Conservation (phyloP, 2,888 invertebrate genomes). For the Acrobasis suavella region DNA sequence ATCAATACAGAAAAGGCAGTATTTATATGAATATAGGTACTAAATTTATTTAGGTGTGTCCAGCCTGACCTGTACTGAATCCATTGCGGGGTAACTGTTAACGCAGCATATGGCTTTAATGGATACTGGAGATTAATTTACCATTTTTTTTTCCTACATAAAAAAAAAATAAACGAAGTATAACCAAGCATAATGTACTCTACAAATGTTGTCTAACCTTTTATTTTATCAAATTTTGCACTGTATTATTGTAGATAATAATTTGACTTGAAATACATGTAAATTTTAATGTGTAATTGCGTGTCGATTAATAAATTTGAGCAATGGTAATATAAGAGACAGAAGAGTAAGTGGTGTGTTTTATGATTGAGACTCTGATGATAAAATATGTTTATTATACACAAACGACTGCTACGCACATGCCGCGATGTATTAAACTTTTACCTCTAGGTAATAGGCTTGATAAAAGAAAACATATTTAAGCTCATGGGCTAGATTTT, state of each 20-base stretch:
- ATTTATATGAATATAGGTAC: too few species aligned
- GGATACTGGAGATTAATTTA: too few species aligned
- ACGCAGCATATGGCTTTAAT: too few species aligned
- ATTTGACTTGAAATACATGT: constrained; percentile 31
- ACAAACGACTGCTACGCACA: constrained; percentile 44
- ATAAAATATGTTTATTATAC: constrained; percentile 66
- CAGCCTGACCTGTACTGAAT: too few species aligned
- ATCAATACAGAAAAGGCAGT: too few species aligned
- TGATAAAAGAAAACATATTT: too few species aligned
- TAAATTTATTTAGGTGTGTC: too few species aligned
- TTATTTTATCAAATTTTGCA: constrained; percentile 27
- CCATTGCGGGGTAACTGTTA: too few species aligned
- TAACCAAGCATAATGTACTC: constrained; percentile 4
- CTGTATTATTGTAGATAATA: constrained; percentile 44
- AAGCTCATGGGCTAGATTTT: too few species aligned
- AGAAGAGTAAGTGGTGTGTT: constrained; percentile 55
- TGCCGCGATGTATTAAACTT: too few species aligned
- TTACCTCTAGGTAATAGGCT: too few species aligned
- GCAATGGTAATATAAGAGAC: constrained; percentile 63
- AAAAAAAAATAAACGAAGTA: not conserved
- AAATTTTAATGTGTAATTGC: constrained; percentile 41
- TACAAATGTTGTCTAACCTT: constrained; percentile 15
- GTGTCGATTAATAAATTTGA: constrained; percentile 39
- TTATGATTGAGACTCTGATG: constrained; percentile 59
- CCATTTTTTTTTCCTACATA: too few species aligned